Evolutionary conservation across 2,797 vertebrate species (phyloP).

Genomic region (Phataginus tricuspis): DNA sequence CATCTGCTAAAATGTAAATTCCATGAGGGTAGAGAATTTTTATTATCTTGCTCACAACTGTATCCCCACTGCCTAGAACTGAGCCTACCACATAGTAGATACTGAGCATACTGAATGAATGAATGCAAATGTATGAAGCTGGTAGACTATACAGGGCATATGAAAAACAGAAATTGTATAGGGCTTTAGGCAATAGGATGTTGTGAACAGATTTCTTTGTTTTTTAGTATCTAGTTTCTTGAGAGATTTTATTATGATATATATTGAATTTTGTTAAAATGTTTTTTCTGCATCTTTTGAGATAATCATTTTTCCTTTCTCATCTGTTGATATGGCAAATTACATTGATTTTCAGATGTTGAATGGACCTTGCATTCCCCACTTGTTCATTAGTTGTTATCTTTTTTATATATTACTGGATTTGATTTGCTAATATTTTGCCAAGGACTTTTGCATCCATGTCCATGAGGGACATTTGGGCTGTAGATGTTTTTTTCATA

Average conservation of each 20-base stretch:
- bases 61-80: not conserved
- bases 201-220: not conserved
- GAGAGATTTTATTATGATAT: not conserved
- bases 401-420: not conserved
- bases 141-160: not conserved
- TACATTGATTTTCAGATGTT: conserved; percentile 31
- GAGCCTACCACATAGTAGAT: not conserved
- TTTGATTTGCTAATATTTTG: not conserved
- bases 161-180: not conserved
- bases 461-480: not conserved
- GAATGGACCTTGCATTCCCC: not conserved
- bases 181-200: not conserved
- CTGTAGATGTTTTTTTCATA: not conserved
- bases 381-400: not conserved
- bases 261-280: not conserved
- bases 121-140: not conserved
- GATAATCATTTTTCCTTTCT: not conserved
- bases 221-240: not conserved
- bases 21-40: not conserved
- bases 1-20: not conserved
- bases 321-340: not conserved
- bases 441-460: not conserved
- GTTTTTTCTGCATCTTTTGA: not conserved
- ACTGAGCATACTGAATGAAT: not conserved
- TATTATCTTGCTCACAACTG: not conserved